phyloP scores from a whole-genome alignment of 2,888 invertebrate species.

The Dryocosmus kuriphilus region DNA sequence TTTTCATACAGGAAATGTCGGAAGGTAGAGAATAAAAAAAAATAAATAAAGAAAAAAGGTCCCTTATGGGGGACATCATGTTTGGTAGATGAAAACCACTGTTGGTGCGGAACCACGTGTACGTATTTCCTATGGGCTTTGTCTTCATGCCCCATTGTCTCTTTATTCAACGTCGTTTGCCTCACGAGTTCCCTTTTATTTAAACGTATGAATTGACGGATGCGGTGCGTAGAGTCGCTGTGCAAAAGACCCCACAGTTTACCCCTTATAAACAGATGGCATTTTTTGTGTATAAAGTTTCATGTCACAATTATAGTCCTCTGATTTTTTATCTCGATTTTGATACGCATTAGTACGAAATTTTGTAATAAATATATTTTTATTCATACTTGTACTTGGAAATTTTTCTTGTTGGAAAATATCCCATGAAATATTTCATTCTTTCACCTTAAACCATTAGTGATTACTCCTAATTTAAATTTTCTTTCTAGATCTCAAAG shows the following conservation, averaged over 20 bases:
- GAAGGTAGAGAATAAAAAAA: conserved; percentile 4
- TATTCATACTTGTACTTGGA: not conserved
- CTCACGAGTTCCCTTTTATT: conserved; percentile 23
- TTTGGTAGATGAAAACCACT: conserved; percentile 28
- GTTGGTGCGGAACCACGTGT: conserved; percentile 40
- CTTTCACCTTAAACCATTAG: not conserved
- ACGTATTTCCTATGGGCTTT: conserved; percentile 53
- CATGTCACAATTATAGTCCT: conserved; percentile 20
- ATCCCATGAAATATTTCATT: not conserved
- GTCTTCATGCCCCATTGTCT: conserved; percentile 47
- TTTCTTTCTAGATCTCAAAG: not conserved
- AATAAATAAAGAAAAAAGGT: conserved; percentile 11
- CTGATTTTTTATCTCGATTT: not conserved
- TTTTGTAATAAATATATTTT: not conserved
- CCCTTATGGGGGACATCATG: conserved; percentile 30
- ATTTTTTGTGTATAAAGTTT: conserved; percentile 32
- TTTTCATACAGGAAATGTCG: not conserved
- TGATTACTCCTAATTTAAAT: conserved; percentile 1
- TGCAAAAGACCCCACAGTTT: conserved; percentile 25
- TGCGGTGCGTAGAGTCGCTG: conserved; percentile 21
- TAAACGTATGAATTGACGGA: conserved; percentile 35
- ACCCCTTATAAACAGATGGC: conserved; percentile 32
- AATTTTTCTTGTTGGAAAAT: not conserved
- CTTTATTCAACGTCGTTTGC: conserved; percentile 37
- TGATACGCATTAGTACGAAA: not conserved